Base-by-base conservation (phyloP, 2,113 vertebrate species). In the Esox niger region DNA sequence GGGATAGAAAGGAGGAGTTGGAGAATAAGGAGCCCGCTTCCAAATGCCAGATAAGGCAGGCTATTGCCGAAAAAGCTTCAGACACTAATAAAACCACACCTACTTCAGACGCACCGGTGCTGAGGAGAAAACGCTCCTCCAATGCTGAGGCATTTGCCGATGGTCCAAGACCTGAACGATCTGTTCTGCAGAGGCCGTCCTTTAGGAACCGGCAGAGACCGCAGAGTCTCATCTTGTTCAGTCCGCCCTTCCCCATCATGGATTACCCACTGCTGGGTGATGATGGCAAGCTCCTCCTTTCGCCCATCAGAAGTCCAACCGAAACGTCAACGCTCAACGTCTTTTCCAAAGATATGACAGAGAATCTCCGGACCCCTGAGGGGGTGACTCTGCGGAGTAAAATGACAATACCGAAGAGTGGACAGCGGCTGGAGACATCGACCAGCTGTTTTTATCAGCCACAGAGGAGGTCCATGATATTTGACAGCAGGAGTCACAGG, bases 371-470 rank as follows among this genome's bases (percentile, higher is more conserved):
- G 73, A 80, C 88, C 0, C 75, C 93, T 0, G 96, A 97, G 57
- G 95, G 92, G 64, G 93, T 95, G 57, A 87, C 84, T 0, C 91
- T 96, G 84, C 85, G 95, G 73, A 97, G 92, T 86, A 98, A 97
- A 91, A 97, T 99, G 96, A 98, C 95, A 66, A 95, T 99, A 83
- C 97, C 97, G 67, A 98, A 98, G 88, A 99, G 95, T 0, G 97
- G 97, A 63, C 97, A 98, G 90, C 95, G 95, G 87, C 90, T 99
- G 67, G 97, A 99, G 84, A 99, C 97, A 2, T 98, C 96, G 0
- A 97, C 95, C 69, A 99, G 96, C 89, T 99, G 97, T 89, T 99
- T 99, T 87, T 99, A 99, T 76, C 97, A 99, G 86, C 97, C 97
- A 1, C 96, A 99, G 89, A 91, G 97, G 79, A 93, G 95, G 71